A percentile compares a stretch with the other conserved stretches of the same genome.
These are phyloP conservation scores for Sciurus carolinensis DNA, from an alignment of 2,797 vertebrate species.

Conservation along the genomic window DNA sequence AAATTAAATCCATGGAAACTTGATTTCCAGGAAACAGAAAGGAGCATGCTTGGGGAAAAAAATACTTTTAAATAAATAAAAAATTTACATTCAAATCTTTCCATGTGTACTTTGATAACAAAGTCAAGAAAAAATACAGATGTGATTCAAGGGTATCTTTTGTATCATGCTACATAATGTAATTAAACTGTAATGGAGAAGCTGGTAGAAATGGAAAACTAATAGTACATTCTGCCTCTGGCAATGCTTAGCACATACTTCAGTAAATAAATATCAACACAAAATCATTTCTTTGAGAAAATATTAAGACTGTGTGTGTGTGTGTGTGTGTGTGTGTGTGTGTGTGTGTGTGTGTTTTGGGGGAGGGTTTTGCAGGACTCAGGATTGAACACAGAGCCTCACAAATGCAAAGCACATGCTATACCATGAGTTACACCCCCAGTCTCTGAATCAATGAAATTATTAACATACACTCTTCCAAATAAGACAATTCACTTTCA, in stretches of 20 bases:
- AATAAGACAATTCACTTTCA: slow-evolving; percentile 14
- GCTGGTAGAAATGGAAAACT: background rate
- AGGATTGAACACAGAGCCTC: background rate
- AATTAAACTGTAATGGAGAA: background rate
- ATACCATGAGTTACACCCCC: background rate
- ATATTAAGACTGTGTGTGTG: background rate
- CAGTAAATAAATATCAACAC: slow-evolving; percentile 17
- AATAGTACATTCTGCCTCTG: background rate
- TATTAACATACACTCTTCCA: background rate
- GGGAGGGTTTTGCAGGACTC: too few relatives aligned
- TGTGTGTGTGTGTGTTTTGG: too few relatives aligned
- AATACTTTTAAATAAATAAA: slow-evolving; percentile 57
- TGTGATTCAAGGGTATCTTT: background rate
- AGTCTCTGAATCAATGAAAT: background rate
- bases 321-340: background rate
- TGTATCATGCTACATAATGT: background rate
- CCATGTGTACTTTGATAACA: background rate
- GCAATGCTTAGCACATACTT: background rate
- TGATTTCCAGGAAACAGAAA: background rate
- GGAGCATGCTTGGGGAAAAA: background rate
- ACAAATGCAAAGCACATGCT: background rate
- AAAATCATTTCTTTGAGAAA: slow-evolving; percentile 30
- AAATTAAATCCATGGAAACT: slow-evolving; percentile 54
- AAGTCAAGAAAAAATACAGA: slow-evolving; percentile 40
- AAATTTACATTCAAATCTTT: slow-evolving; percentile 30